These are phyloP conservation scores for Apostichopus parvimensis DNA, from an alignment of 35 echinoderm and acorn worm genomes.

Conservation along the genomic window DNA sequence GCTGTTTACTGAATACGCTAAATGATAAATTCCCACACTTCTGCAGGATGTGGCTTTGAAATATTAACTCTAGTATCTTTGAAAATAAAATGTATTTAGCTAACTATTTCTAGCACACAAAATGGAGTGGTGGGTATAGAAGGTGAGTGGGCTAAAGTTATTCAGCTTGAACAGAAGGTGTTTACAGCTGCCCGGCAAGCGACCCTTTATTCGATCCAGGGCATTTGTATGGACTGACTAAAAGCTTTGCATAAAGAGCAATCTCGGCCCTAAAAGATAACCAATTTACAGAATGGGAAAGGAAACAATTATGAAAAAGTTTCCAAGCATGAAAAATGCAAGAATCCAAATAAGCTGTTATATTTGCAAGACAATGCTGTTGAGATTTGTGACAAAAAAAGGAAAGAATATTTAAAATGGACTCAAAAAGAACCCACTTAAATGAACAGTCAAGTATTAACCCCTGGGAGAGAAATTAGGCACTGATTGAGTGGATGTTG, in stretches of 20 bases:
- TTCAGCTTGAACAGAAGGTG: background rate
- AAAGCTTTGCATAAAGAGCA: background rate
- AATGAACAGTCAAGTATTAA: no score
- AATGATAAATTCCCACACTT: conserved; percentile 9
- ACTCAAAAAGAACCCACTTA: no score
- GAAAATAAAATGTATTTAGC: no score
- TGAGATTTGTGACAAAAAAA: no score
- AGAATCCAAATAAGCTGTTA: background rate
- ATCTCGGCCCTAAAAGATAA: background rate
- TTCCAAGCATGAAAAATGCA: background rate
- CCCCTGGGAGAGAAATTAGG: no score
- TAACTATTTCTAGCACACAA: no score
- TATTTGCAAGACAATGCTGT: background rate
- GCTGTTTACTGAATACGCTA: background rate
- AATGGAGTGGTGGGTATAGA: no score
- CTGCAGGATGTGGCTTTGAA: background rate
- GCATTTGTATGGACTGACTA: background rate
- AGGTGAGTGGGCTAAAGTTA: background rate
- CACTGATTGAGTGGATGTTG: no score
- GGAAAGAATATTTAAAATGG: no score
- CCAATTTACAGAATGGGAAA: background rate
- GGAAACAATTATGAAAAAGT: background rate
- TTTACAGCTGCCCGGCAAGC: background rate
- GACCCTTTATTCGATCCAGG: background rate
- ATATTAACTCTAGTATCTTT: no score